Evolutionary conservation across 1,140 invertebrate species (phyloP).

Genomic region (Tetragonula clypearis): DNA sequence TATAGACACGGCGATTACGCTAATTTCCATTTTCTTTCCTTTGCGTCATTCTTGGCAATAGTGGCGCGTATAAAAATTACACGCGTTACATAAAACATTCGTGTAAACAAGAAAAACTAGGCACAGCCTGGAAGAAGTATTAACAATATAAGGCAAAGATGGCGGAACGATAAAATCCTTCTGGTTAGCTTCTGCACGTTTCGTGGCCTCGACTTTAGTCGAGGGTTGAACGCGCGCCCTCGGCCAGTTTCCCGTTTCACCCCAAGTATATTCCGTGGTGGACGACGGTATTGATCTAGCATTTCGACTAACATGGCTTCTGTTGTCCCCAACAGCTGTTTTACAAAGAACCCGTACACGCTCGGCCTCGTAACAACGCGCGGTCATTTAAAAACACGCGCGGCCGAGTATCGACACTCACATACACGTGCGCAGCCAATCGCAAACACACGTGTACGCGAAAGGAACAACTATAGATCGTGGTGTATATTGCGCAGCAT

Average conservation of each 20-base stretch:
- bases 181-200: neutral
- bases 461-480: conserved; percentile 29
- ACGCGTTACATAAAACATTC: conserved; percentile 12
- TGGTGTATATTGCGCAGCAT: conserved; percentile 46
- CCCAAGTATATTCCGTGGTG: conserved; percentile 31
- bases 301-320: conserved; percentile 61
- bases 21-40: conserved; percentile 36
- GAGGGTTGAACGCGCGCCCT: conserved; percentile 18
- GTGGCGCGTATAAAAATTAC: neutral
- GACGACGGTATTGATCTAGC: conserved; percentile 66
- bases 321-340: conserved; percentile 68
- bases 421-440: neutral
- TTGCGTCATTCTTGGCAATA: conserved; percentile 27
- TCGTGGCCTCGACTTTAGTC: neutral
- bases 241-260: conserved; percentile 19
- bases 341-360: conserved; percentile 61
- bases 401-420: neutral
- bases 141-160: too few species aligned
- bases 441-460: neutral
- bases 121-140: neutral
- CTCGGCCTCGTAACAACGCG: conserved; percentile 34
- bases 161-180: neutral
- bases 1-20: conserved; percentile 18
- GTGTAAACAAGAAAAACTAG: neutral
- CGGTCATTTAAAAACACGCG: conserved; percentile 65